phyloP scores from a whole-genome alignment of 2,113 vertebrate genomes.

The Paradisaea rubra region DNA sequence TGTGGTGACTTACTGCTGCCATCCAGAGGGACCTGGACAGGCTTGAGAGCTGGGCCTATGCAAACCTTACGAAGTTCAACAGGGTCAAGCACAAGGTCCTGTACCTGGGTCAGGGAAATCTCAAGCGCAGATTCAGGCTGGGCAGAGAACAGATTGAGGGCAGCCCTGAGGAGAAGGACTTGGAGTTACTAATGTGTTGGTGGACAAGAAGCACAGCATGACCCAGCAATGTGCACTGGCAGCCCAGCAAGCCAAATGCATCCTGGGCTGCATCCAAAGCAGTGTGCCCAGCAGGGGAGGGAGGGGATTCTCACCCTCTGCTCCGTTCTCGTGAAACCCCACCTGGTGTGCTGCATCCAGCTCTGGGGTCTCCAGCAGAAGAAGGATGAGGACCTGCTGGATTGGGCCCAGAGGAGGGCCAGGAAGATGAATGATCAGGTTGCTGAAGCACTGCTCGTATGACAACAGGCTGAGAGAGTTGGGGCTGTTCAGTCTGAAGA shows the following conservation, averaged over 20 bases:
- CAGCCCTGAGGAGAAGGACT: background rate
- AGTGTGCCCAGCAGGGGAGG: accelerated
- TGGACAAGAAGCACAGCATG: background rate
- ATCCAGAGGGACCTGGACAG: background rate
- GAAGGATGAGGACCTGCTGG: background rate
- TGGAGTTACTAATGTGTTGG: background rate
- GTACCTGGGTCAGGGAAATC: too few relatives aligned
- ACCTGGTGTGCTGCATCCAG: background rate
- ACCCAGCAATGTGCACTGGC: background rate
- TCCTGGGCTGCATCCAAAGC: background rate
- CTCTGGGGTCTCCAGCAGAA: background rate
- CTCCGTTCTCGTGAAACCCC: accelerated
- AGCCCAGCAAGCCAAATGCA: background rate
- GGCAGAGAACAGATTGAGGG: background rate
- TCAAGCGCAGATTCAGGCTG: background rate
- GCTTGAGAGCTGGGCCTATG: background rate
- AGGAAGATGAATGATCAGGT: background rate
- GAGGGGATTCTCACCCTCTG: background rate
- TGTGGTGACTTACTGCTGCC: background rate
- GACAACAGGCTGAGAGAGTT: background rate
- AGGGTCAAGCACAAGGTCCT: background rate
- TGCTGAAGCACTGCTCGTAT: background rate
- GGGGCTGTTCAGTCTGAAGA: background rate
- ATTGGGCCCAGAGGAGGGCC: background rate
- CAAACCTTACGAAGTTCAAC: background rate